Evolutionary conservation across 92 coral and sea anemone genomes (phyloP).

Genomic region (Parazoanthus darwini): DNA sequence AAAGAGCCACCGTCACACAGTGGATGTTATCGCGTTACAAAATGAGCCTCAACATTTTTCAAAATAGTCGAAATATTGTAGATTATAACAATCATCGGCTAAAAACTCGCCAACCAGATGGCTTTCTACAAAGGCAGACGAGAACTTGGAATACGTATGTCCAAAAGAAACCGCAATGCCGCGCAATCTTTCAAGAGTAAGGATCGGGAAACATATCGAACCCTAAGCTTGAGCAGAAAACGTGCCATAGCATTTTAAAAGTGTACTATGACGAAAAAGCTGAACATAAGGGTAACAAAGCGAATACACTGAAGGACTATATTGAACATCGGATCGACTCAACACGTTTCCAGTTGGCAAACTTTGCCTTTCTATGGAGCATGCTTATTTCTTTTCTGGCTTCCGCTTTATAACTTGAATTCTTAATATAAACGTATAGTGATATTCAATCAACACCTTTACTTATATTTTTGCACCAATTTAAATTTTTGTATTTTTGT

Average conservation of each 20-base stretch:
- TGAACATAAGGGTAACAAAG: neutral
- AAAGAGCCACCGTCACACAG: neutral
- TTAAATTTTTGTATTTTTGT: too few species aligned
- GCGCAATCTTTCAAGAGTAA: constrained; percentile 1
- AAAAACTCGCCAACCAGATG: constrained; percentile 20
- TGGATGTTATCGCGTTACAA: neutral
- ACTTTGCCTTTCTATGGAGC: too few species aligned
- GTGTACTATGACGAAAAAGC: constrained; percentile 8
- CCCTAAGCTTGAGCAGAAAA: constrained; percentile 13
- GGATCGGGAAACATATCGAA: constrained; percentile 16
- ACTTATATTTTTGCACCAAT: too few species aligned
- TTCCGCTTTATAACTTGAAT: too few species aligned
- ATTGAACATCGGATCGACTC: too few species aligned
- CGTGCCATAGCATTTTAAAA: neutral
- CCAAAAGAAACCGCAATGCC: constrained; percentile 13
- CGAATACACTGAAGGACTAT: constrained; percentile 25
- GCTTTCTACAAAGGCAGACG: neutral
- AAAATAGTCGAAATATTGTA: neutral
- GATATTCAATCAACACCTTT: too few species aligned
- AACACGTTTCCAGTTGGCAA: too few species aligned
- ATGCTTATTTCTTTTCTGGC: too few species aligned
- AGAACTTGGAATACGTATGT: neutral
- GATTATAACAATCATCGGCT: neutral
- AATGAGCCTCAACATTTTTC: neutral
- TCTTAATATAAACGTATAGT: too few species aligned